Evolutionary conservation across 2,888 invertebrate species (phyloP), one percentile per base, ranked within the genome.

Genomic region (Drosophila parthenogenetica): DNA sequence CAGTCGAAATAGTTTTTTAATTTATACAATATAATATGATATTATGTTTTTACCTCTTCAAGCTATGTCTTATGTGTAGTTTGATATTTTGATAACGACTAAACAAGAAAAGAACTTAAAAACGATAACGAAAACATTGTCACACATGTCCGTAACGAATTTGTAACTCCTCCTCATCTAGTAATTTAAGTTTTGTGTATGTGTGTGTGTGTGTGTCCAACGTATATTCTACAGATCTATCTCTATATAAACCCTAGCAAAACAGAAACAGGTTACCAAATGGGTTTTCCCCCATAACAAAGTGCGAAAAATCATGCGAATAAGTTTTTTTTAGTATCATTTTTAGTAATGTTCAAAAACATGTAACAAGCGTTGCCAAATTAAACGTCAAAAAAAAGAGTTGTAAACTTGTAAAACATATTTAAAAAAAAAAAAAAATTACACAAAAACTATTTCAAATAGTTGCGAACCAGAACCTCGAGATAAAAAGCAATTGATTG

Each of bases 301-400:
- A 66, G 71, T 81, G 85, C 79, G 85, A 81, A 84, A 84, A 77
- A 74, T 74, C 57, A 74, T 17, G 43, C 61, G 42, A 72, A 72
- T 46, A 25, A 40, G 50, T 49, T 37, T 43, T 49, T 57, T 42
- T n/a, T 51, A 17, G 16, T 19, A 11, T 13, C 13, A n/a, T 32
- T 39, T 66, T 54, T 58, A 57, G 48, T 57, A 72, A 63, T 73
- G 73, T 73, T 73, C 70, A 75, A 74, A 75, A 71, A 76, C 61
- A 69, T 72, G 72, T 74, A 83, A 83, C 86, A 83, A 81, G 66
- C 86, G 89, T 90, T 88, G 89, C 89, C 89, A 90, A 90, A 90
- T 82, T 85, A 72, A 90, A 89, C 77, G 82, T 73, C 66, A 77
- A 74, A 69, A 65, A 46, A 57, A 58, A 37, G 16, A 25, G 29